Conservation (phyloP, 2,113 vertebrate species). For the Pollimyrus isidori region DNA sequence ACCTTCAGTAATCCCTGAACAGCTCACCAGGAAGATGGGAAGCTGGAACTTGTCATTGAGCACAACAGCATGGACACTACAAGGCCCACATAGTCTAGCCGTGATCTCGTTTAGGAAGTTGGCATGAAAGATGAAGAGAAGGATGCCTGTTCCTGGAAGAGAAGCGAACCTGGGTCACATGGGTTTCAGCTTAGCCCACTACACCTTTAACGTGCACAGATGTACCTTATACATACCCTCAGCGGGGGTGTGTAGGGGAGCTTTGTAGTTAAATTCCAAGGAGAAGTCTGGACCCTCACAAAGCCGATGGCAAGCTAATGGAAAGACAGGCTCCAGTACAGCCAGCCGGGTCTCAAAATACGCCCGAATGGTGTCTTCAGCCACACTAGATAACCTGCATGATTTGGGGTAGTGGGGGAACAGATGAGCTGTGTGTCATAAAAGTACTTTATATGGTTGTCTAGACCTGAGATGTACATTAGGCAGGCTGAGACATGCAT, state of each 20-base stretch:
- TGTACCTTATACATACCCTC: conserved; percentile 65
- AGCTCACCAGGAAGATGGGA: conserved; percentile 82
- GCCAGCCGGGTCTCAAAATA: conserved; percentile 84
- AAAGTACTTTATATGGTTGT: background rate
- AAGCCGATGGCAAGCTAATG: conserved; percentile 83
- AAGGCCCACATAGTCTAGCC: conserved; percentile 84
- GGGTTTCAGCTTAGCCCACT: background rate
- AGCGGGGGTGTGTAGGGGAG: conserved; percentile 65
- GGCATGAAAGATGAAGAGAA: conserved; percentile 90
- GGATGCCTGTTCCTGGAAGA: conserved; percentile 75
- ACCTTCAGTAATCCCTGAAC: background rate
- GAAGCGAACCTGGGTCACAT: background rate
- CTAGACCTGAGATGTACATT: background rate
- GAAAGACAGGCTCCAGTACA: conserved; percentile 82
- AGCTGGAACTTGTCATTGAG: conserved; percentile 97
- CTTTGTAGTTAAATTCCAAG: conserved; percentile 78
- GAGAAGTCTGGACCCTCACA: conserved; percentile 92
- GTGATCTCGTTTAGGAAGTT: conserved; percentile 81
- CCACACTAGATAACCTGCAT: conserved; percentile 76
- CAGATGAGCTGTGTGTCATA: background rate
- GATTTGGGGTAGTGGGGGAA: background rate
- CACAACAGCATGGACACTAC: conserved; percentile 89
- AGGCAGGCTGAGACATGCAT: background rate
- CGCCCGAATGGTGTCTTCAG: conserved; percentile 78
- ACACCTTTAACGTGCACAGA: background rate